A percentile compares a stretch with the other conserved stretches of the same genome.
Conservation (phyloP, 2,797 vertebrate genomes). For the Anabacerthia variegaticeps region DNA sequence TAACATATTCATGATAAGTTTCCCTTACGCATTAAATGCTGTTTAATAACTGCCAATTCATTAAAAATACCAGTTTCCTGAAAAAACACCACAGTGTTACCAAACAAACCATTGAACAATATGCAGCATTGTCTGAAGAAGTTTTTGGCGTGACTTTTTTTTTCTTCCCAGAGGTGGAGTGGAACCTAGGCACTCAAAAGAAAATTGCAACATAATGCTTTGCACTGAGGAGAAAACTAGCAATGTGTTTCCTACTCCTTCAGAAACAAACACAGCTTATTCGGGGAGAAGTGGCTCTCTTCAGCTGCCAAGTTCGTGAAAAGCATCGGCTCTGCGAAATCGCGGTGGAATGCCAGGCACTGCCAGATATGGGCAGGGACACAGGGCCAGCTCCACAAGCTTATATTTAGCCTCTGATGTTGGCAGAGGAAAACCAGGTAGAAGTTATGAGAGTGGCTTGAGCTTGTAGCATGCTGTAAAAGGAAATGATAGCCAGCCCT, state of each 20-base stretch:
- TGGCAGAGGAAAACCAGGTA: constrained; percentile 31
- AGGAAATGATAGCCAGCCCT: not conserved
- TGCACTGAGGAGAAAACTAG: constrained; percentile 9
- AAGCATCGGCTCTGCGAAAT: constrained; percentile 1
- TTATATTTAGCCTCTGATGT: constrained; percentile 55
- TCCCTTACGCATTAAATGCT: not conserved
- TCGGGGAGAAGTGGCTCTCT: not conserved
- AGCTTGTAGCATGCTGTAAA: constrained; percentile 10
- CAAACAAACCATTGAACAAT: not conserved
- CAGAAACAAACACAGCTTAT: constrained; percentile 22
- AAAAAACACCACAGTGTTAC: not conserved
- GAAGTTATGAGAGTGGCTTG: not conserved
- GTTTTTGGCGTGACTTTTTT: not conserved
- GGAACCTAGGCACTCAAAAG: not conserved
- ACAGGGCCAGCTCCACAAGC: not conserved
- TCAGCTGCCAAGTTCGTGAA: constrained; percentile 38
- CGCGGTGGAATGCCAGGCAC: not conserved
- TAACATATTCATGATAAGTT: not conserved
- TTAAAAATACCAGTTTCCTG: constrained; percentile 18
- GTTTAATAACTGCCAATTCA: constrained; percentile 32
- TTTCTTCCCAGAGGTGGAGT: not conserved
- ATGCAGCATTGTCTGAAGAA: not conserved
- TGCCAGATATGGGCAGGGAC: constrained; percentile 54
- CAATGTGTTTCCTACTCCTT: constrained; percentile 31
- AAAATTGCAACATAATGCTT: constrained; percentile 10